Percentiles rank a stretch among this genome's conserved stretches.
Evolutionary conservation across 2,797 vertebrate genomes (phyloP).

Genomic region (Rhabdophis nuchalis): DNA sequence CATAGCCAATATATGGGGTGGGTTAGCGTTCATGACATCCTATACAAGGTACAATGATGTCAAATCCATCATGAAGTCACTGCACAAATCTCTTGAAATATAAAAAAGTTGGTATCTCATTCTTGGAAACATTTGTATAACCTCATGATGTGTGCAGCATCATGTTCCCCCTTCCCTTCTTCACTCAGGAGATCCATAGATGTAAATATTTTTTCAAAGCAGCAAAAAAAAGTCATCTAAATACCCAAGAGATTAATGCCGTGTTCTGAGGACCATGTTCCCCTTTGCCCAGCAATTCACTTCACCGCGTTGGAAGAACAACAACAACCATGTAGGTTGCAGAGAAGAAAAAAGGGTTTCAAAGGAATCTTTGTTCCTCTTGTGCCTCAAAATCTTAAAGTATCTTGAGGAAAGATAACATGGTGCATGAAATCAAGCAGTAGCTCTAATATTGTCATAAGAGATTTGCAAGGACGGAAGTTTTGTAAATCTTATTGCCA

Average conservation of each 20-base stretch:
- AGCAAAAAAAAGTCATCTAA: background rate
- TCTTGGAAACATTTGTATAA: background rate
- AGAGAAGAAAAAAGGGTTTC: background rate
- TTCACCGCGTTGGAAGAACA: background rate
- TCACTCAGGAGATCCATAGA: background rate
- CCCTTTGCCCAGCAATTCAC: background rate
- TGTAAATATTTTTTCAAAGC: background rate
- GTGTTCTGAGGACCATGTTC: background rate
- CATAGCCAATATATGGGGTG: background rate
- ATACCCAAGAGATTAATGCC: background rate
- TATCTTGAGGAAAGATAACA: background rate
- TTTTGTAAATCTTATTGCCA: background rate
- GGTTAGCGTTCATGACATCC: background rate
- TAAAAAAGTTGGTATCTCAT: background rate
- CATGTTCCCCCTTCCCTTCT: background rate
- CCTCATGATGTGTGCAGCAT: background rate
- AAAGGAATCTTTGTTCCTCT: background rate
- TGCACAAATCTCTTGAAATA: background rate
- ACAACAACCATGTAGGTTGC: background rate
- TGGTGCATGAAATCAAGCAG: background rate
- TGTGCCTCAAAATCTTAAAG: background rate
- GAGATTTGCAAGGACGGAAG: background rate
- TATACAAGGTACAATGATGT: background rate
- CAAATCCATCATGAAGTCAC: background rate
- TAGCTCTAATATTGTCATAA: background rate